Base-by-base conservation (phyloP, 2,113 vertebrate species). In the Menura novaehollandiae region DNA sequence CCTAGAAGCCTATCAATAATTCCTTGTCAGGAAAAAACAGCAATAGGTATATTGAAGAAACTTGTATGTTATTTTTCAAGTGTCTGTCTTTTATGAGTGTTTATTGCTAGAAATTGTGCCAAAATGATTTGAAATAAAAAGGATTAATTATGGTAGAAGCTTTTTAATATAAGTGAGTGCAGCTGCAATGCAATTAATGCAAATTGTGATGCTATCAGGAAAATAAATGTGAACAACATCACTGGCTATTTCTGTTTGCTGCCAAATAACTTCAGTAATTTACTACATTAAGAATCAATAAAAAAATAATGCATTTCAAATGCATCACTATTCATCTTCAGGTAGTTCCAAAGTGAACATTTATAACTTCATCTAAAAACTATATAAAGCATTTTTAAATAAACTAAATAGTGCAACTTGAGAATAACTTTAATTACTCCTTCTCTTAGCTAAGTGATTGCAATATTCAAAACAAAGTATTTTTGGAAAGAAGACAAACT, bases 151-250 rank as follows among this genome's bases (percentile, higher is more conserved):
- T 97, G 96, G 98, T 95, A 98, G 97, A 98, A 97, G 98, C 98
- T 98, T 99, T 99, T 99, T 99, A 99, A 99, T 99, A 99, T 99
- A 99, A 99, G 98, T 99, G 98, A 99, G 99, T 99, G 99, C 99
- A 99, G 98, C 98, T 97, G 98, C 98, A 98, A 98, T 95, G 98
- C 98, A 99, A 99, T 99, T 99, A 99, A 99, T 99, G 98, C 99
- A 99, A 98, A 99, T 99, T 97, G 98, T 96, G 97, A 98, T 96
- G 94, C 99, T 98, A 98, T 99, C 98, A 98, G 97, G 98, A 98
- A 98, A 98, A 98, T 98, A 98, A 98, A 98, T 98, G 99, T 97
- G 98, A 98, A 92, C 98, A 97, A 98, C 98, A 97, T 96, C 97
- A 96, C 98, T 98, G 98, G 98, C 98, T 98, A 98, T 97, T 98